Conservation (phyloP, 2,797 vertebrate genomes). For the Sylvia borin region DNA sequence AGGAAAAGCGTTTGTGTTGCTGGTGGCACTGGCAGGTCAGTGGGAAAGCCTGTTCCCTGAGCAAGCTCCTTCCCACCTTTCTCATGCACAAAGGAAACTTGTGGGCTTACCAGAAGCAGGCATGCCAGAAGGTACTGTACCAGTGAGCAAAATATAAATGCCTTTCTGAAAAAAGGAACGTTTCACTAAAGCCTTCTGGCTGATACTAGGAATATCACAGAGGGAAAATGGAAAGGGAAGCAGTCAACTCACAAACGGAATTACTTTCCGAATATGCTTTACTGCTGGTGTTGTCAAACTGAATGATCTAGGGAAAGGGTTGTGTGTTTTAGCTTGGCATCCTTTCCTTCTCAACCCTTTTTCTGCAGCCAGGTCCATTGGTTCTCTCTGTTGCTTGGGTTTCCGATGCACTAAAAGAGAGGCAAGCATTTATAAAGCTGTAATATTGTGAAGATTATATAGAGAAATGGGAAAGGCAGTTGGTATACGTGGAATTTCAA, state of each 20-base stretch:
- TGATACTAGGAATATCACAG: not conserved
- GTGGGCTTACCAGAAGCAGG: not conserved
- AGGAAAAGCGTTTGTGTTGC: not conserved
- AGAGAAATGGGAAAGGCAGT: not conserved
- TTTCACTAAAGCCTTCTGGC: not conserved
- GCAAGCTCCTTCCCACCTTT: conserved; percentile 36
- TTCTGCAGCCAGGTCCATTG: not conserved
- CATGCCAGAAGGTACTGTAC: not conserved
- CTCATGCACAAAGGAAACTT: not conserved
- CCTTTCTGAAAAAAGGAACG: not conserved
- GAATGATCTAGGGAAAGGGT: not conserved
- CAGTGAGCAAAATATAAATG: not conserved
- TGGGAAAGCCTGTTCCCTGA: not conserved
- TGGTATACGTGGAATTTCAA: not conserved
- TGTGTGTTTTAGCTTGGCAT: not conserved
- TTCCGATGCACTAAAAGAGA: not conserved
- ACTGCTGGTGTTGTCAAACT: not conserved
- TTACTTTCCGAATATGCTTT: not conserved
- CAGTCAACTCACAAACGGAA: not conserved
- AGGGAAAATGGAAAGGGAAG: not conserved
- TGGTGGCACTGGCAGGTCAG: not conserved
- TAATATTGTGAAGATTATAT: not conserved
- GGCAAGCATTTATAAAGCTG: not conserved
- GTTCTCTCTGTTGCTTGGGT: not conserved
- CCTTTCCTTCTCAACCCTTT: not conserved